These are phyloP conservation scores for Labeo rohita DNA, from an alignment of 2,113 vertebrate species.

Conservation along the genomic window DNA sequence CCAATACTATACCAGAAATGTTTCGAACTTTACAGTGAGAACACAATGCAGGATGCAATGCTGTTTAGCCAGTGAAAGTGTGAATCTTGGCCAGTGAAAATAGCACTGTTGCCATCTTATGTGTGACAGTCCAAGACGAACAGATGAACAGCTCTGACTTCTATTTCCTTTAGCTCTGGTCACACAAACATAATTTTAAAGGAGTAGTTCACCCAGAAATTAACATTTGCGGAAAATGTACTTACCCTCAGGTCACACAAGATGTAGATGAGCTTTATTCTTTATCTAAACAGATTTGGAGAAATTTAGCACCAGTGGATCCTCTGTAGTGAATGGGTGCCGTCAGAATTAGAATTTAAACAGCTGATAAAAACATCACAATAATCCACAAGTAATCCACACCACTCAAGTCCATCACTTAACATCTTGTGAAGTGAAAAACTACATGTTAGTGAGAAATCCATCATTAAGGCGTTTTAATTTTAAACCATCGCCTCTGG, in stretches of 20 bases:
- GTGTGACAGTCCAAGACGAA: constrained; percentile 14
- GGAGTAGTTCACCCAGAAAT: background rate
- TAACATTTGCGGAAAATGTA: background rate
- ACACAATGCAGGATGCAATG: background rate
- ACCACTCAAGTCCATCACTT: background rate
- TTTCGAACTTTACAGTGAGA: background rate
- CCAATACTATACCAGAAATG: background rate
- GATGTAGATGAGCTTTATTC: background rate
- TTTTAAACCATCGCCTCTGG: too few species aligned
- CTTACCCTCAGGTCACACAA: background rate
- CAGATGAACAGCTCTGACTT: constrained; percentile 2
- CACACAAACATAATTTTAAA: constrained; percentile 8
- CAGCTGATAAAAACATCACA: background rate
- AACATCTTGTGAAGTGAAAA: background rate
- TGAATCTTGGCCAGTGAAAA: constrained; percentile 29
- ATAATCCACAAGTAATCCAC: too few species aligned
- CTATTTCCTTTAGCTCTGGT: background rate
- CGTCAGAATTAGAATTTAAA: background rate
- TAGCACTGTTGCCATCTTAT: constrained; percentile 30
- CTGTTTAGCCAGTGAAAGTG: constrained; percentile 5
- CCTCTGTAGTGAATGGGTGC: background rate
- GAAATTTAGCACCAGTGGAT: background rate
- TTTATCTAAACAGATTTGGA: background rate
- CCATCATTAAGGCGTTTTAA: too few species aligned
- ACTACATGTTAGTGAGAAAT: background rate